Evolutionary conservation across 2,797 vertebrate genomes (phyloP), one percentile per base, ranked within the genome.

Genomic region (Myotis pilosus): DNA sequence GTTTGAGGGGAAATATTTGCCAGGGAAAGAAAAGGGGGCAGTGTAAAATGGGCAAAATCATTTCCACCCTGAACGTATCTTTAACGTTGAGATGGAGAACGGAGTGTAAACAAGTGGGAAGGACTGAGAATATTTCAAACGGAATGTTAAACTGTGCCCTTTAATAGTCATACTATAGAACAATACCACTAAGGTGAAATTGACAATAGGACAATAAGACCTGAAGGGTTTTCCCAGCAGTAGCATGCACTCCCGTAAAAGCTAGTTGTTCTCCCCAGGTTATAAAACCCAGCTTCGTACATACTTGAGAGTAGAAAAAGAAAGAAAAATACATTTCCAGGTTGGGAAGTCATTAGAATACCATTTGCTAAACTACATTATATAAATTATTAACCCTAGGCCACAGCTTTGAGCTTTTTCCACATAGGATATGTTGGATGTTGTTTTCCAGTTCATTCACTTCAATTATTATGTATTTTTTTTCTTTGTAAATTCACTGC

Each of bases 351-450:
- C 85, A 92, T 97, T 96, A 90, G 47, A 96, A 94, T 87, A 85
- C 55, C 36, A 90, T 94, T 96, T 83, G 75, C 87, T 90, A 82
- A 95, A 92, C 64, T 75, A 91, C 49, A 92, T 92, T 60, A 74
- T 83, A 88, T 89, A 86, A 79, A 97, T 96, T 94, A 83, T 95
- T 97, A 94, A 95, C 51, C 89, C 47, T n/a, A 82, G 51, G 76
- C 28, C 33, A 51, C 13, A 95, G 57, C 47, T 75, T 84, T 91
- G 44, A 76, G 44, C 7, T 85, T 92, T 87, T 82, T 41, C 68
- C 86, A 72, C 17, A 36, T 20, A 88, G 75, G 94, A 91, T 68
- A 53, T 16, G 20, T 55, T 79, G 64, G n/a, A 28, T 91, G 8
- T 74, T 84, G 60, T 74, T 89, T 57, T 55, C 47, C 19, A 83